Evolutionary conservation across 1,140 invertebrate genomes (phyloP), one percentile per base, ranked within the genome.

Genomic region (Saccostrea echinata): DNA sequence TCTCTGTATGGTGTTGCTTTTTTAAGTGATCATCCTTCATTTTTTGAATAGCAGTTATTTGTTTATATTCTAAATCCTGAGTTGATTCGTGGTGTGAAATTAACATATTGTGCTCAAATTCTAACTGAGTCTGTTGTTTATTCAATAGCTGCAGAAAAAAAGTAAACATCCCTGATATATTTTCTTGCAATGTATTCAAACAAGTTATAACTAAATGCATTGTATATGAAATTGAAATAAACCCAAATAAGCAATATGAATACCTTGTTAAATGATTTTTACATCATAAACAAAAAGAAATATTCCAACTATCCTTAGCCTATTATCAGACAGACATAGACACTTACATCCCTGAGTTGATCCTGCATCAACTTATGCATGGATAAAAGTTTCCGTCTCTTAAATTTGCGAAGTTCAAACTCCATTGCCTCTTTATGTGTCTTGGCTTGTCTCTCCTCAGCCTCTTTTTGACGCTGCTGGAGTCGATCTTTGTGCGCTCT

Each of bases 71-170:
- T 83, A 99, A 95, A 93, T 99, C 98, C 94, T 99, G 98, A 43
- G 98, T 99, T 94, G 98, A 97, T 93, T 99, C 98, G 95, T 99
- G 98, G 95, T 99, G 99, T 86, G 98, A 96, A 64, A 99, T 94
- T 61, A 99, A 95, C 97, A 99, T 99, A n/a, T 96, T 95, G 94
- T 99, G 99, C 52, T 98, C 98, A 94, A 98, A 97, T 94, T 99
- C 98, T 87, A 99, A 94, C 93, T 99, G 99, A 82, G 97, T 97
- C 95, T 99, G 98, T 82, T 98, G 96, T 95, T 98, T 98, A 94
- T 97, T 98, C 90, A 99, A 95, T 95, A 99, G 98, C 97, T 98
- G 92, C 52, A 91, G 93, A 89, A 86, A 64, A 53, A 52, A 83
- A n/a, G 8, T 51, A 83, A 33, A 18, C 1, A 83, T 83, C 1